These are phyloP conservation scores for Rosalia funebris DNA, from an alignment of 2,888 invertebrate species.

Conservation along the genomic window DNA sequence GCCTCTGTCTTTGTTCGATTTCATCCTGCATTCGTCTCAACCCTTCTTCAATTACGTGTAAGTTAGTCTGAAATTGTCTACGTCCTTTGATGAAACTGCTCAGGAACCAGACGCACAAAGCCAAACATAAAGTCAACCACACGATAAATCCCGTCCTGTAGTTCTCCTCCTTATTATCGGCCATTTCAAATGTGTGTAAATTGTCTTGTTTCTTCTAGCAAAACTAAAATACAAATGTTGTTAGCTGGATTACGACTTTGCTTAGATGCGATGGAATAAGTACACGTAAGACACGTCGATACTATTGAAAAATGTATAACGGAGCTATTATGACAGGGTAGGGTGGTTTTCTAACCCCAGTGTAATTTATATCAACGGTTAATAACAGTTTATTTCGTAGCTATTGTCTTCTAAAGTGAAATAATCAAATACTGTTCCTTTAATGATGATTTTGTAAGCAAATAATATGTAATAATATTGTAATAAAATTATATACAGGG, in stretches of 20 bases:
- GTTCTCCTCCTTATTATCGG: constrained; percentile 8
- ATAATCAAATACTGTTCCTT: too few species aligned
- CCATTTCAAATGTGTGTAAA: background rate
- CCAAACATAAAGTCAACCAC: constrained; percentile 55
- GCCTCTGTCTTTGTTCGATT: constrained; percentile 50
- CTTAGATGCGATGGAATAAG: background rate
- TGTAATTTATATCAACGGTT: too few species aligned
- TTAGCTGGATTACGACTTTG: background rate
- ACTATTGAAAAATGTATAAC: constrained; percentile 10
- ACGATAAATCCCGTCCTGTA: constrained; percentile 48
- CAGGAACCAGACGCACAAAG: constrained; percentile 56
- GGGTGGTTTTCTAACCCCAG: too few species aligned
- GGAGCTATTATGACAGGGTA: constrained; percentile 9
- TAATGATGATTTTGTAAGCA: too few species aligned
- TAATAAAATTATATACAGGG: too few species aligned
- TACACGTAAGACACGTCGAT: constrained; percentile 21
- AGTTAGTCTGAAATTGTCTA: constrained; percentile 55
- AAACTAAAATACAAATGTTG: background rate
- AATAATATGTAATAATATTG: too few species aligned
- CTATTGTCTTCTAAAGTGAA: too few species aligned
- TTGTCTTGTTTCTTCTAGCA: constrained; percentile 4
- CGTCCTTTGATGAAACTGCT: constrained; percentile 55
- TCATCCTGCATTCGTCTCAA: constrained; percentile 56
- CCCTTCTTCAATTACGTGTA: constrained; percentile 60
- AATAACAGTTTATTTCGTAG: too few species aligned